These are phyloP conservation scores for Colostygia pectinataria DNA, from an alignment of 2,888 invertebrate species.

Conservation along the genomic window DNA sequence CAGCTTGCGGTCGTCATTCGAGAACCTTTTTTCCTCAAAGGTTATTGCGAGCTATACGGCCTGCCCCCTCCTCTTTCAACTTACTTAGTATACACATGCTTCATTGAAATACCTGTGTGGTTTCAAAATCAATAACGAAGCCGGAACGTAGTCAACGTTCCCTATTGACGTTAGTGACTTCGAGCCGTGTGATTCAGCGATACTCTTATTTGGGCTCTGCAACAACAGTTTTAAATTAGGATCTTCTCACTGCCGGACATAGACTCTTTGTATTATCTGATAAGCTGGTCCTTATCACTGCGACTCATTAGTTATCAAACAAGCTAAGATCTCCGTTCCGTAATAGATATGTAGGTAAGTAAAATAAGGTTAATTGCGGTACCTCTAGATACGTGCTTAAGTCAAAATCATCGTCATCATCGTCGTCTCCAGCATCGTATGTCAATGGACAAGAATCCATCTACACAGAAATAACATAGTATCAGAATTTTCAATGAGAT, in stretches of 20 bases:
- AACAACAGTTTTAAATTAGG: background rate
- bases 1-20: too few species aligned
- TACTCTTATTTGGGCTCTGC: constrained; percentile 68
- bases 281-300: background rate
- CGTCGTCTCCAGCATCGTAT: constrained; percentile 63
- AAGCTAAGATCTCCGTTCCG: too few species aligned
- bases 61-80: too few species aligned
- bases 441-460: constrained; percentile 48
- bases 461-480: constrained; percentile 29
- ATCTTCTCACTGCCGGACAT: too few species aligned
- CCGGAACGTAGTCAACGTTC: constrained; percentile 54
- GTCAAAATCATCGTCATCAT: constrained; percentile 50
- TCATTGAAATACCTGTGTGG: constrained; percentile 71
- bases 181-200: constrained; percentile 69
- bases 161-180: constrained; percentile 63
- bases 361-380: too few species aligned
- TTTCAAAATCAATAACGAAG: constrained; percentile 54
- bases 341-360: too few species aligned
- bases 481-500: background rate
- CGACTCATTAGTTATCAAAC: background rate
- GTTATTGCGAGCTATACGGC: too few species aligned
- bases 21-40: too few species aligned
- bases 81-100: too few species aligned
- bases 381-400: constrained; percentile 51
- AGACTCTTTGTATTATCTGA: too few species aligned